Base-by-base conservation (phyloP, 2,797 vertebrate genomes). In the Acrocephalus scirpaceus region DNA sequence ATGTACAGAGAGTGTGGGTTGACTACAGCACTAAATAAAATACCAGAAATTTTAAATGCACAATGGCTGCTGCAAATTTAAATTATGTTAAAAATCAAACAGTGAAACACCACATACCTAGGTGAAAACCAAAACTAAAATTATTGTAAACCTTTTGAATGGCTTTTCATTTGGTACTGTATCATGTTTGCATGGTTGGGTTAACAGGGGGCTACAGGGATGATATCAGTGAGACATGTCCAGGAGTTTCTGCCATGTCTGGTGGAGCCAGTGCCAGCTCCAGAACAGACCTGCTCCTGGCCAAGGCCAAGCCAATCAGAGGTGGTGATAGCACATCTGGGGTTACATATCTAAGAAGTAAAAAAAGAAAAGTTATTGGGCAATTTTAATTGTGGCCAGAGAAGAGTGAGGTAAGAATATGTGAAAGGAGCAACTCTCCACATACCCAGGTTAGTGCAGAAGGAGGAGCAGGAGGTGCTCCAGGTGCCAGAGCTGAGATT, bases 151-250 rank as follows among this genome's bases (percentile, higher is more conserved):
- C 0, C 2, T 36, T 62, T 88, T 32, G 58, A 7, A 13, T 87
- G 29, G 36, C 45, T 72, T 42, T 61, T 29, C 42, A 30, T 45
- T 91, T 17, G 19, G 13, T 36, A 54, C 11, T 40, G 11, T 12
- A 40, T 20, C 3, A 19, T 10, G 6, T 47, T 76, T 47, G 3
- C 54, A 13, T 30, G 29, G 11, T 9, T 6, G 11, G 8, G 5
- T 6, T 53, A 6, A 13, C 6, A 3, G 22, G 5, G 12, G 1
- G 1, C 23, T 45, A 29, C 23, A 53, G 16, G 47, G 8, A 36
- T 23, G 27, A 18, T 15, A 44, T 58, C 22, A 18, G 32, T 36
- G 38, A 53, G 9, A 53, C 5, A 13, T 0, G 0, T 17, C 3
- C n/a, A 20, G 72, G 69, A 69, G 34, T 69, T 61, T 30, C 64